Evolutionary conservation across 2,888 invertebrate genomes (phyloP).

Genomic region (Harpalus rufipes): DNA sequence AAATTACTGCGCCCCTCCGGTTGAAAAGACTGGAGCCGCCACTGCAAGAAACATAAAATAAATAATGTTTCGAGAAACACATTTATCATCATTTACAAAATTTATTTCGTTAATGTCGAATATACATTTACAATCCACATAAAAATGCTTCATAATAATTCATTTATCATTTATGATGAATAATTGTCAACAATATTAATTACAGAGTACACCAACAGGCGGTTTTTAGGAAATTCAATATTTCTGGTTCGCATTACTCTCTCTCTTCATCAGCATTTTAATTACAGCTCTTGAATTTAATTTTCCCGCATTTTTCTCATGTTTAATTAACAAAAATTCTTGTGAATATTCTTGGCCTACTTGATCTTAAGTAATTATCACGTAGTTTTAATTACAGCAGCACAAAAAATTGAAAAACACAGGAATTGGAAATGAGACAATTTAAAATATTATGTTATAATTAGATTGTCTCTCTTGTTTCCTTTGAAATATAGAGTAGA

Average conservation of each 20-base stretch:
- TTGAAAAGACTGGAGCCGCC: no score
- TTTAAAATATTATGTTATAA: neutral
- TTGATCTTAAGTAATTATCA: slow-evolving; percentile 5
- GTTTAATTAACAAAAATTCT: slow-evolving; percentile 6
- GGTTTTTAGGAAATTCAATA: slow-evolving; percentile 8
- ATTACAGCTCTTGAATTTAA: neutral
- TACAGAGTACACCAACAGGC: neutral
- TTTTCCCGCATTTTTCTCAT: neutral
- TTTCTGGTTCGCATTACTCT: neutral
- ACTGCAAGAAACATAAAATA: no score
- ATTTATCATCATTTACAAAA: neutral
- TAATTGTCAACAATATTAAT: slow-evolving; percentile 21
- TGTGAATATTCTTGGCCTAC: neutral
- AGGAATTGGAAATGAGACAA: neutral
- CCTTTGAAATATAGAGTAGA: no score
- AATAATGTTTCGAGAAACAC: no score
- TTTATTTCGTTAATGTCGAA: neutral
- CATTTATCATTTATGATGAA: slow-evolving; percentile 2
- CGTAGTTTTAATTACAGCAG: neutral
- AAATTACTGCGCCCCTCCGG: no score
- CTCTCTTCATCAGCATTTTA: neutral
- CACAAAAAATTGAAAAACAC: neutral
- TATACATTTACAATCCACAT: neutral
- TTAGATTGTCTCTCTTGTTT: neutral
- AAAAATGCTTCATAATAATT: neutral